These are phyloP conservation scores for Florisuga fusca DNA, from an alignment of 2,797 vertebrate species.

Conservation along the genomic window DNA sequence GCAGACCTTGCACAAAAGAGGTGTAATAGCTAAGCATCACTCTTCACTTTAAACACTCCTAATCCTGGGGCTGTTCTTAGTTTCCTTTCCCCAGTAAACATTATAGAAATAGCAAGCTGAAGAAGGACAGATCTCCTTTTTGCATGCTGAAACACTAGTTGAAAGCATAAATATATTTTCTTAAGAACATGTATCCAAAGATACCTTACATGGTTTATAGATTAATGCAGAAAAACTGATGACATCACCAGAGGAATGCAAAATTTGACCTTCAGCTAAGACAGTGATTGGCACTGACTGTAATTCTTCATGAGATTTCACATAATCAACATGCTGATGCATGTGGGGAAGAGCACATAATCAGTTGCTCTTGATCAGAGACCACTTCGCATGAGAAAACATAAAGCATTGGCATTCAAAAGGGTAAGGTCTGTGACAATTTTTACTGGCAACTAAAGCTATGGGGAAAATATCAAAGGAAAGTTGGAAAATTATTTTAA, in stretches of 20 bases:
- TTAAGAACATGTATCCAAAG: constrained; percentile 29
- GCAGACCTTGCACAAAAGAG: neutral
- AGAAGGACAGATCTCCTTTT: neutral
- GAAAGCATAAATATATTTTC: constrained; percentile 33
- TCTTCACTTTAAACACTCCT: neutral
- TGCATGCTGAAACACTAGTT: neutral
- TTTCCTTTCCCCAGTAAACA: neutral
- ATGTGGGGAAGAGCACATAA: constrained; percentile 42
- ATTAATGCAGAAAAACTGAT: constrained; percentile 41
- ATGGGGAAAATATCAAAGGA: neutral
- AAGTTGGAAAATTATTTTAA: neutral
- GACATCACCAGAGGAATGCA: constrained; percentile 62
- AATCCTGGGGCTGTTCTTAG: neutral
- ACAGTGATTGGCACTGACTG: constrained; percentile 72
- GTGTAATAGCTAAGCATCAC: neutral
- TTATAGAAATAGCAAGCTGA: neutral
- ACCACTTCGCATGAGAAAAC: constrained; percentile 38
- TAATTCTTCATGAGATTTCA: constrained; percentile 73
- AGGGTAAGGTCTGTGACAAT: neutral
- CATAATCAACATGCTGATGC: constrained; percentile 69
- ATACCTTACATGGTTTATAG: constrained; percentile 61
- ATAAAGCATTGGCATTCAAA: neutral
- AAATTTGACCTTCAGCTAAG: constrained; percentile 75
- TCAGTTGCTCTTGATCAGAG: constrained; percentile 54
- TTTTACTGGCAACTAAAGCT: neutral